Conservation (phyloP, 2,888 invertebrate species). For the Mimachlamys varia region DNA sequence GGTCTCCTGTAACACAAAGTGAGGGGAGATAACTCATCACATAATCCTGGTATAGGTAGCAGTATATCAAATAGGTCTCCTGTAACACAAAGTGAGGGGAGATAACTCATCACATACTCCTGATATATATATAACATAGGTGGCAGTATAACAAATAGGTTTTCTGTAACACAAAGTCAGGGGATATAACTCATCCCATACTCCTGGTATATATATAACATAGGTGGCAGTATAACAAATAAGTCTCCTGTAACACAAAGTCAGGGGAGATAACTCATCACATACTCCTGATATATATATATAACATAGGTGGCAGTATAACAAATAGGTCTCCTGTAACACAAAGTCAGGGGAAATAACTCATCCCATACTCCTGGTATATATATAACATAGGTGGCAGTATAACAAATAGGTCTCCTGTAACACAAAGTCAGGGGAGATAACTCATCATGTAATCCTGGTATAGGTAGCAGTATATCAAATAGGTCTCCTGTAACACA, state of each 20-base stretch:
- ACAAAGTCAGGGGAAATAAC: slow-evolving; percentile 84
- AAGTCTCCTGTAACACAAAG: too few species aligned
- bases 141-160: slow-evolving; percentile 95
- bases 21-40: slow-evolving; percentile 90
- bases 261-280: slow-evolving; percentile 93
- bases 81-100: slow-evolving; percentile 80
- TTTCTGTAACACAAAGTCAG: slow-evolving; percentile 85
- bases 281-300: slow-evolving; percentile 95
- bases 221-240: slow-evolving; percentile 95
- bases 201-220: slow-evolving; percentile 94
- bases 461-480: slow-evolving; percentile 97
- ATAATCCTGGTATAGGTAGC: slow-evolving; percentile 95
- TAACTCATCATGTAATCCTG: slow-evolving; percentile 96
- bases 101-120: slow-evolving; percentile 96
- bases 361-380: slow-evolving; percentile 94
- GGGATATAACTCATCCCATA: slow-evolving; percentile 93
- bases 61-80: slow-evolving; percentile 97
- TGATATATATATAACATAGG: slow-evolving; percentile 96
- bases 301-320: slow-evolving; percentile 96
- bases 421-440: slow-evolving; percentile 79
- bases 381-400: slow-evolving; percentile 96
- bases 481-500: slow-evolving; percentile 91
- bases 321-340: slow-evolving; percentile 94
- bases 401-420: slow-evolving; percentile 97
- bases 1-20: slow-evolving; percentile 87